Percentiles rank a stretch among this genome's conserved stretches.
These are phyloP conservation scores for Drosophila melanogaster DNA, from an alignment of 1,140 invertebrate species.

Conservation along the genomic window Release_6_plus_ISO1_MT NT_037436.4:17145001-17145500, in stretches of 20 bases:
- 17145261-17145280: slow-evolving; percentile 67
- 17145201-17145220: slow-evolving; percentile 53
- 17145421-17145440: slow-evolving; percentile 45
- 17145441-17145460: background rate
- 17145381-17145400: slow-evolving; percentile 79
- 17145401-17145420: slow-evolving; percentile 29
- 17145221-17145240: slow-evolving; percentile 63
- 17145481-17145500: slow-evolving; percentile 5
- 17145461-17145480: slow-evolving; percentile 18
- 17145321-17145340: slow-evolving; percentile 83
- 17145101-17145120: slow-evolving; percentile 56
- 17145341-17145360: slow-evolving; percentile 80
- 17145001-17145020: slow-evolving; percentile 38
- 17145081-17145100: slow-evolving; percentile 35
- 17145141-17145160: slow-evolving; percentile 83
- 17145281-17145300: slow-evolving; percentile 75
- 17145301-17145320: slow-evolving; percentile 49
- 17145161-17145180: slow-evolving; percentile 56
- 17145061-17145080: slow-evolving; percentile 50
- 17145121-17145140: slow-evolving; percentile 81
- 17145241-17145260: slow-evolving; percentile 53
- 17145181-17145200: slow-evolving; percentile 15
- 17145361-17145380: slow-evolving; percentile 80
- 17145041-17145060: slow-evolving; percentile 33
- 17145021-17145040: slow-evolving; percentile 55